phyloP scores from a whole-genome alignment of 2,888 invertebrate genomes.

The Thecophora atra region DNA sequence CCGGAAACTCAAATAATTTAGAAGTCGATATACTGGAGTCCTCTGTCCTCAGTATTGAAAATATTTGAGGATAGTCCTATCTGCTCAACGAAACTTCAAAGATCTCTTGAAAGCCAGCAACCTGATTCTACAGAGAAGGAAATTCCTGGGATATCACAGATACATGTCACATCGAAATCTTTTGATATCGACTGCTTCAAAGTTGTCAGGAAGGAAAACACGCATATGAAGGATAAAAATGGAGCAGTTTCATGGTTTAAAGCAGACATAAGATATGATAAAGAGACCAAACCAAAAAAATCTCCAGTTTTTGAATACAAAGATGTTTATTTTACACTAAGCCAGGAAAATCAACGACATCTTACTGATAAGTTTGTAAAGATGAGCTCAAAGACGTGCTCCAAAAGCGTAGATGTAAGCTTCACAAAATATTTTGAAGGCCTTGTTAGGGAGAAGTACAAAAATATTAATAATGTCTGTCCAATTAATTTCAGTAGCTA shows the following conservation, averaged over 20 bases:
- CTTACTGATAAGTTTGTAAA: background rate
- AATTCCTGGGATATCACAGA: too few species aligned
- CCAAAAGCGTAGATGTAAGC: background rate
- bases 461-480: background rate
- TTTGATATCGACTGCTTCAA: too few species aligned
- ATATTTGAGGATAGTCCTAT: too few species aligned
- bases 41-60: too few species aligned
- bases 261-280: background rate
- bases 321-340: background rate
- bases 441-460: background rate
- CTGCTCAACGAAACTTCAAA: too few species aligned
- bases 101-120: too few species aligned
- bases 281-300: background rate
- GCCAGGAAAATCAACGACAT: background rate
- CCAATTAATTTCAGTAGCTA: slow-evolving; percentile 1
- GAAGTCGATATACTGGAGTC: too few species aligned
- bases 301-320: background rate
- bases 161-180: too few species aligned
- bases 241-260: background rate
- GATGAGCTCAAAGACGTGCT: background rate
- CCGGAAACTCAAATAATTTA: too few species aligned
- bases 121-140: too few species aligned
- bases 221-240: too few species aligned
- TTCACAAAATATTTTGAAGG: slow-evolving; percentile 3
- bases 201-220: too few species aligned